A percentile compares a stretch with the other conserved stretches of the same genome.
phyloP scores from a whole-genome alignment of 1,140 invertebrate species.

The Aleiodes sp. region DNA sequence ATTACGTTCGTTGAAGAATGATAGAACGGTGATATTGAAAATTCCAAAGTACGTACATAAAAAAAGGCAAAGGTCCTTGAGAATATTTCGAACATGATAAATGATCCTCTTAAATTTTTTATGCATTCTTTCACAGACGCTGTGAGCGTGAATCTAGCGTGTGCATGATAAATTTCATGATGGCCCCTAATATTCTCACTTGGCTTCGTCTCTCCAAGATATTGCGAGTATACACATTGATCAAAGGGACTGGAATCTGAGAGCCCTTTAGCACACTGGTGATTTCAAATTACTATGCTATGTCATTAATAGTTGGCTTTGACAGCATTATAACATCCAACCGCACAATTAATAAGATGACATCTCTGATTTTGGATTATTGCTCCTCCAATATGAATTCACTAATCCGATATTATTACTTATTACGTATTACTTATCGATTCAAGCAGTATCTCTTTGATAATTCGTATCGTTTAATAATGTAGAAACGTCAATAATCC shows the following conservation, averaged over 20 bases:
- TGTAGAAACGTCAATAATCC: not conserved
- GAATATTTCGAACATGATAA: too few relatives aligned
- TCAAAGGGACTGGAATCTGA: not conserved
- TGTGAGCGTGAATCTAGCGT: too few relatives aligned
- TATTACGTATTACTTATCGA: too few relatives aligned
- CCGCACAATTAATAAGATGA: not conserved
- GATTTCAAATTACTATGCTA: not conserved
- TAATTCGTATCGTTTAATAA: not conserved
- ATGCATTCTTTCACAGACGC: too few relatives aligned
- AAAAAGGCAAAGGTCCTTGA: too few relatives aligned
- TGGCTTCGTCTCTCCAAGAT: not conserved
- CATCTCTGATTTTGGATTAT: not conserved
- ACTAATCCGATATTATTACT: constrained; percentile 3
- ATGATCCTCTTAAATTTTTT: too few relatives aligned
- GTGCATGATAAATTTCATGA: too few relatives aligned
- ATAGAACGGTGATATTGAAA: too few relatives aligned
- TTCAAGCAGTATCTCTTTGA: not conserved
- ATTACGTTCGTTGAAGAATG: not conserved
- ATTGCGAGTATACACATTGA: constrained; percentile 11
- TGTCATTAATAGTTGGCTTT: constrained; percentile 14
- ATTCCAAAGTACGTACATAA: too few relatives aligned
- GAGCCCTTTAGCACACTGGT: not conserved
- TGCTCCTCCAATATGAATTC: not conserved
- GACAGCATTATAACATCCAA: not conserved
- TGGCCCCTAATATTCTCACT: not conserved